Conservation (phyloP, 2,797 vertebrate genomes). For the Danio jaintianensis region DNA sequence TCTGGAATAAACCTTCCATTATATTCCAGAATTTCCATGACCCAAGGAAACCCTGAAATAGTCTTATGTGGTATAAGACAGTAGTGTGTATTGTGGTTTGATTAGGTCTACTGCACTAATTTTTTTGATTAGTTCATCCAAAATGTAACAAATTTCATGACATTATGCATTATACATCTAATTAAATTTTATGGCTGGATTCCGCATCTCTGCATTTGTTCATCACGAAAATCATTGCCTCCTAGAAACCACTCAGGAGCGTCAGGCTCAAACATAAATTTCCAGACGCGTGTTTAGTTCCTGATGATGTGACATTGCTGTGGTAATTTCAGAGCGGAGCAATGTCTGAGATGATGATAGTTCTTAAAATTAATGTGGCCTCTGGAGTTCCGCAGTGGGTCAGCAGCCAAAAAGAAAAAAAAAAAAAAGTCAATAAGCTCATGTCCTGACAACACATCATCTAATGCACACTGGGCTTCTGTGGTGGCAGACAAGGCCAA, state of each 20-base stretch:
- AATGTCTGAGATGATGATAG: constrained; percentile 34
- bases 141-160: no score
- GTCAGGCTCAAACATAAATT: constrained; percentile 17
- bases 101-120: no score
- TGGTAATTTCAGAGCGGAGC: constrained; percentile 6
- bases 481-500: neutral
- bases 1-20: no score
- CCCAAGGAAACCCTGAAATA: no score
- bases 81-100: no score
- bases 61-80: no score
- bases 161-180: no score
- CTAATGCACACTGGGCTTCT: constrained; percentile 7
- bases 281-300: neutral
- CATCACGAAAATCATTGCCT: no score
- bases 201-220: no score
- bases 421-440: constrained; percentile 6
- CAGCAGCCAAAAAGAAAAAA: neutral
- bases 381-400: constrained; percentile 3
- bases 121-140: no score
- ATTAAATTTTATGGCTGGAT: no score
- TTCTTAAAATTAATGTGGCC: constrained; percentile 19
- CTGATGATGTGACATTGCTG: neutral
- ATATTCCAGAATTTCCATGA: no score
- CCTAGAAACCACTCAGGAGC: neutral
- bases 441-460: constrained; percentile 17